These are phyloP conservation scores for Phocides pigmalion DNA, from an alignment of 1,140 invertebrate genomes.

Conservation along the genomic window DNA sequence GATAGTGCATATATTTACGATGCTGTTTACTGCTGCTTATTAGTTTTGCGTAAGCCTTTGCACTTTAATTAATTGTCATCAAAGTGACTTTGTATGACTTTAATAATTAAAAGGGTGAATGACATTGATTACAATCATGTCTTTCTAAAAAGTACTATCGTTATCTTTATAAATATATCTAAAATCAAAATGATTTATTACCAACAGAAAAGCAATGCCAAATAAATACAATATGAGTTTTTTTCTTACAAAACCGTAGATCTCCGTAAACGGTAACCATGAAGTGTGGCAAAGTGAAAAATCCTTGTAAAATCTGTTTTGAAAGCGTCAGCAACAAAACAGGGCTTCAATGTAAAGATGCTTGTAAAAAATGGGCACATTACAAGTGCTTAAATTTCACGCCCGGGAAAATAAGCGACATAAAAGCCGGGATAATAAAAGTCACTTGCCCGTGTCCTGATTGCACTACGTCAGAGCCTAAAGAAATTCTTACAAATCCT, in stretches of 20 bases:
- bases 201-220: too few relatives aligned
- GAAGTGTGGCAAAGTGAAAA: conserved; percentile 59
- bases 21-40: too few relatives aligned
- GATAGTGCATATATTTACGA: too few relatives aligned
- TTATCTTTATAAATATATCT: background rate
- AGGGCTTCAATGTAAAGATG: conserved; percentile 65
- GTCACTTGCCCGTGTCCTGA: conserved; percentile 66
- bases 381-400: conserved; percentile 65
- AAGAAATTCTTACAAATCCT: conserved; percentile 41
- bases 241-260: too few relatives aligned
- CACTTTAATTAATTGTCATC: too few relatives aligned
- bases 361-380: conserved; percentile 69
- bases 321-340: conserved; percentile 51
- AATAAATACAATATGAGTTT: too few relatives aligned
- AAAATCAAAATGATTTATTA: conserved; percentile 6
- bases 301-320: conserved; percentile 66
- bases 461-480: conserved; percentile 46
- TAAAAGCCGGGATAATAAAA: conserved; percentile 57
- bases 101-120: too few relatives aligned
- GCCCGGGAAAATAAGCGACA: conserved; percentile 62
- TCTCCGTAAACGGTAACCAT: conserved; percentile 31
- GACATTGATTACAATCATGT: too few relatives aligned
- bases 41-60: too few relatives aligned
- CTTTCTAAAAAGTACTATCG: too few relatives aligned
- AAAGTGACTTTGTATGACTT: too few relatives aligned